Evolutionary conservation across 2,113 vertebrate genomes (phyloP), one percentile per base, ranked within the genome.

Genomic region (Turnix velox): DNA sequence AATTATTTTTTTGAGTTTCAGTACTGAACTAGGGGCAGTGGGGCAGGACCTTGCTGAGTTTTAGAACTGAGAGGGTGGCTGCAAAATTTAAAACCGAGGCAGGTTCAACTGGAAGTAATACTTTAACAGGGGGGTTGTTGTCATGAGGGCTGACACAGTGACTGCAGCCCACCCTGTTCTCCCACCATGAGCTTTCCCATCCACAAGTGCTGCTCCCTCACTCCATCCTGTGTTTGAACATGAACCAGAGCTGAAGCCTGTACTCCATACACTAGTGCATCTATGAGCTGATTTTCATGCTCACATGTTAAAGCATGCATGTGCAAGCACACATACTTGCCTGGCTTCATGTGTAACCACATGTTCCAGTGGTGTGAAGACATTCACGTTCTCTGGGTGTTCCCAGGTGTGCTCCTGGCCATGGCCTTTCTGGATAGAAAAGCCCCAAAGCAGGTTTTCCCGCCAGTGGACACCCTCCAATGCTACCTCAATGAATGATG

Each of bases 331-430:
- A 28, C 18, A 3, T 17, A 6, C 52, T 78, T 11, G 3, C 40
- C 61, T 14, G 80, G 52, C 72, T 42, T 10, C 78, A 2, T 4
- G 12, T 1, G 3, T 3, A 7, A 2, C 65, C 78, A 9, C 62
- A 3, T 28, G 76, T 74, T 59, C 40, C 40, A 1, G n/a, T 0
- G 1, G 13, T 27, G 8, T 2, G 2, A 25, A 10, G 6, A 1
- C 4, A 0, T 12, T 12, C 24, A 1, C 0, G 17, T 37, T 46
- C 23, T 1, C 14, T 7, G 54, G 0, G 3, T 5, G 0, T 27
- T 15, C 27, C 30, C 4, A 35, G 27, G 0, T 1, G 16, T 5
- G 20, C 73, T 65, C 79, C 69, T 25, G 31, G 14, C 10, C 3
- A 1, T 8, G 39, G 5, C 63, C n/a, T 35, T 39, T 11, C 52